Base-by-base conservation (phyloP, 2,113 vertebrate species). In the Ailuropoda melanoleuca region DNA sequence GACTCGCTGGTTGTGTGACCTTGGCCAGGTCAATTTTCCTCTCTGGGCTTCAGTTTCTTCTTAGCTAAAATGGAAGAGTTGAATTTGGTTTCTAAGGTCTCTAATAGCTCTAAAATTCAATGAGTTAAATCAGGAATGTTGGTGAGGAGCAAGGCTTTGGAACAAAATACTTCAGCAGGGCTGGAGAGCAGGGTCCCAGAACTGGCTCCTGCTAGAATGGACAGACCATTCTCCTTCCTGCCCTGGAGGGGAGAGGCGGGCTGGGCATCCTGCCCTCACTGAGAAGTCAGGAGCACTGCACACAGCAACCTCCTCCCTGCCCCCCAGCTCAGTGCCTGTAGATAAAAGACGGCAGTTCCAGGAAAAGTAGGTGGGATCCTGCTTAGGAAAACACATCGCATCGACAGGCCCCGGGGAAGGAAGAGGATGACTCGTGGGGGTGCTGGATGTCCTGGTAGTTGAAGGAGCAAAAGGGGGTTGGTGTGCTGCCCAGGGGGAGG, bases 261-360 rank as follows among this genome's bases (percentile, higher is more conserved):
- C 15, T 37, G 9, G 1, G 24, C 34, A 74, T 46, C 34, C 5
- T 50, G 29, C 56, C 43, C 46, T 34, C 31, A 4, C 18, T 12
- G 18, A 72, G 53, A 53, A n/a, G 70, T 48, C 56, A 9, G 4
- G 60, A 66, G 77, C 68, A 39, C 17, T 66, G 34, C 8, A 48
- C 5, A 24, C 39, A 18, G 24, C 18, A 21, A 14, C 74, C 31
- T 4, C n/a, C n/a, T 88, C 15, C 68, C 55, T 7, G 8, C n/a
- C 26, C 77, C 19, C 75, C 12, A 80, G 34, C 34, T 48, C 46
- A 23, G 72, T 13, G 11, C 11, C 74, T 46, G 24, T 50, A 89
- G 92, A 97, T 86, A 96, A 97, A 83, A 94, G 31, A 21, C 48
- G 70, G 34, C 29, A 29, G 13, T 96, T 97, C 95, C 92, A 75